A percentile compares a stretch with the other conserved stretches of the same genome.
These are phyloP conservation scores for Acropora yongei DNA, from an alignment of 64 coral and sea anemone species.

Conservation along the genomic window DNA sequence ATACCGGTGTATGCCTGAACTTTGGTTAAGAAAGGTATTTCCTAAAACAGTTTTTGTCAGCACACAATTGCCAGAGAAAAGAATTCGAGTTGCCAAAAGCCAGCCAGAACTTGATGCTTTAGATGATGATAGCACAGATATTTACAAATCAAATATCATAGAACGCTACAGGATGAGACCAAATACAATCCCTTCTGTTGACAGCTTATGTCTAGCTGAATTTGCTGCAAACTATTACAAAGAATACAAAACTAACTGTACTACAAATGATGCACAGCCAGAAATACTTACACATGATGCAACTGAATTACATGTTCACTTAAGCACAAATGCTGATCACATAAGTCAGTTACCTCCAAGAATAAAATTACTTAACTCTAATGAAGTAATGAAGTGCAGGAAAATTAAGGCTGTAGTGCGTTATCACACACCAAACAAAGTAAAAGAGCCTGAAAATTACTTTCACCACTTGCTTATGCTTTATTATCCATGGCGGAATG, in stretches of 20 bases:
- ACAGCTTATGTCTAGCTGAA: conserved; percentile 28
- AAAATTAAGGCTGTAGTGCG: conserved; percentile 15
- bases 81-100: conserved; percentile 65
- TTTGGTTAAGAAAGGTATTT: background rate
- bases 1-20: conserved; percentile 12
- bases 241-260: background rate
- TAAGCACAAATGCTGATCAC: background rate
- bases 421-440: conserved; percentile 31
- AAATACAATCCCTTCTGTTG: conserved; percentile 3
- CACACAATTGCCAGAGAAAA: conserved; percentile 57
- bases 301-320: conserved; percentile 1
- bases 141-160: conserved; percentile 58
- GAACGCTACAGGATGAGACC: conserved; percentile 33
- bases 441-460: background rate
- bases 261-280: conserved; percentile 5
- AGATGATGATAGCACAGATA: conserved; percentile 56
- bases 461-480: conserved; percentile 26
- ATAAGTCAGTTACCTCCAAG: conserved; percentile 7
- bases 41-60: conserved; percentile 54
- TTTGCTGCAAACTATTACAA: conserved; percentile 29
- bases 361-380: conserved; percentile 24
- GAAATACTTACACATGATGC: conserved; percentile 44
- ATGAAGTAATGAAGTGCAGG: conserved; percentile 34
- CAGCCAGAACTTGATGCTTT: conserved; percentile 61
- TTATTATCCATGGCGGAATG: conserved; percentile 9